phyloP scores from a whole-genome alignment of 2,113 vertebrate species.

The Sinosuthora webbiana region DNA sequence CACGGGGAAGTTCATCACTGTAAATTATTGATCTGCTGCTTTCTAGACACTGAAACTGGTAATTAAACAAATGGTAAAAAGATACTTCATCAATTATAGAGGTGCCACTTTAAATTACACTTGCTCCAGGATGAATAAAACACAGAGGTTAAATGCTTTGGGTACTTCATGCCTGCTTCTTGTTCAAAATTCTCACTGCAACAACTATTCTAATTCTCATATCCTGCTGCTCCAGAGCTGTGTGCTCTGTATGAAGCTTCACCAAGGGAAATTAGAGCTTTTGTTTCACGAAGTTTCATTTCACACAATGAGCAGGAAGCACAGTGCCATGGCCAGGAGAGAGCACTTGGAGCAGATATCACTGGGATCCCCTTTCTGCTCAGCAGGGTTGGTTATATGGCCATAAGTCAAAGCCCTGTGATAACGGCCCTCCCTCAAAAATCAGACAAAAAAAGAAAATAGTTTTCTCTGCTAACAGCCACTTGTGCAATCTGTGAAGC shows the following conservation, averaged over 20 bases:
- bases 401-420: neutral
- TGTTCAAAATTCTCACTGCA: neutral
- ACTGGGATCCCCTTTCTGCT: neutral
- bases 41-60: slow-evolving; percentile 55
- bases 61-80: slow-evolving; percentile 64
- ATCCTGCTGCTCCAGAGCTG: neutral
- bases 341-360: neutral
- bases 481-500: neutral
- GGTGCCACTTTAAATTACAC: slow-evolving; percentile 58
- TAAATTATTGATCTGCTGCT: slow-evolving; percentile 65
- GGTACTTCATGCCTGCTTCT: neutral
- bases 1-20: neutral
- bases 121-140: slow-evolving; percentile 24
- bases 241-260: neutral
- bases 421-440: neutral
- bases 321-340: neutral
- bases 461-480: neutral
- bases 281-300: neutral
- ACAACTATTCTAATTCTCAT: neutral
- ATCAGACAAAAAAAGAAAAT: neutral
- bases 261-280: neutral
- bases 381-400: neutral
- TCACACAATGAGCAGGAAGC: neutral
- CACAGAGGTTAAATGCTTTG: neutral
- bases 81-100: slow-evolving; percentile 65